Conservation (phyloP, 2,113 vertebrate genomes). For the Tiliqua scincoides region DNA sequence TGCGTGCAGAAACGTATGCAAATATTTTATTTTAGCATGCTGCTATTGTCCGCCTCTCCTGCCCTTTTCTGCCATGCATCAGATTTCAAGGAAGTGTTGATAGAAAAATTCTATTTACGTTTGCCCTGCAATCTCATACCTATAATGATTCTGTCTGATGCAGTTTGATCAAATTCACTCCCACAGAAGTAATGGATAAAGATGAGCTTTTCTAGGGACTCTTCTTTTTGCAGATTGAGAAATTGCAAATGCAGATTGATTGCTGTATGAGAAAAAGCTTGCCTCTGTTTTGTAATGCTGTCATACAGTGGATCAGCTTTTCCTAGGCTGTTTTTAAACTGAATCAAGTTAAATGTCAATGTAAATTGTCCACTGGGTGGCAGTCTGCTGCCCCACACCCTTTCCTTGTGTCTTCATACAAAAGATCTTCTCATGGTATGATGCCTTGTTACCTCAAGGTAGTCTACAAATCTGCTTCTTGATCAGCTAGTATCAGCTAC, state of each 20-base stretch:
- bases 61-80: rapidly evolving
- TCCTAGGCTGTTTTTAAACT: neutral
- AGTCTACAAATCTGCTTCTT: neutral
- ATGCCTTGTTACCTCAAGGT: neutral
- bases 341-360: neutral
- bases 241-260: slow-evolving; percentile 45
- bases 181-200: slow-evolving; percentile 59
- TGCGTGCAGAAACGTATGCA: slow-evolving; percentile 48
- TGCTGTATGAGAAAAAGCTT: slow-evolving; percentile 24
- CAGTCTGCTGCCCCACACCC: neutral
- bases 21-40: slow-evolving; percentile 36
- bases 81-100: neutral
- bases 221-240: slow-evolving; percentile 39
- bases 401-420: neutral
- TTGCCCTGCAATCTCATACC: neutral
- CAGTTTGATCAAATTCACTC: slow-evolving; percentile 54
- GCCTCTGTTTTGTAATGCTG: neutral
- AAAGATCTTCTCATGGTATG: neutral
- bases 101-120: neutral
- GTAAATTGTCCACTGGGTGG: slow-evolving; percentile 3
- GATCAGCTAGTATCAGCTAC: neutral
- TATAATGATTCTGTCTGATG: slow-evolving; percentile 38
- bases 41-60: neutral
- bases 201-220: slow-evolving; percentile 55
- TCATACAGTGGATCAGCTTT: neutral